Percentiles rank a stretch among this genome's conserved stretches.
Evolutionary conservation across 2,113 vertebrate genomes (phyloP).

Genomic region (Chauna torquata): DNA sequence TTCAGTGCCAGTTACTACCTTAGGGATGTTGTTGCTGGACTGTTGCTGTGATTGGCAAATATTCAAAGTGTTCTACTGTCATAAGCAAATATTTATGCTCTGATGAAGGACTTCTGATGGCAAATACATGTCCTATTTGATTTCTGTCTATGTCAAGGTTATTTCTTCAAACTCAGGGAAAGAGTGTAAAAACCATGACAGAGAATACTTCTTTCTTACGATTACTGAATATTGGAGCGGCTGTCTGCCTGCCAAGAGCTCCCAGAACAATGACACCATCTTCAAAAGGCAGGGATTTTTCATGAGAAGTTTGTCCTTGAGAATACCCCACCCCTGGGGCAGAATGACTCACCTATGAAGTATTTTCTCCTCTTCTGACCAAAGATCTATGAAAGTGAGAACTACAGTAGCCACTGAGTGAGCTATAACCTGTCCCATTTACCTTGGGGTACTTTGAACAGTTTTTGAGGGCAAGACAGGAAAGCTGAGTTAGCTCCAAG

Average conservation of each 20-base stretch:
- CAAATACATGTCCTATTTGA: neutral
- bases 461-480: neutral
- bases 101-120: neutral
- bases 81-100: neutral
- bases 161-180: neutral
- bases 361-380: neutral
- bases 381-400: neutral
- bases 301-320: neutral
- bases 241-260: neutral
- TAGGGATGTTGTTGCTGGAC: neutral
- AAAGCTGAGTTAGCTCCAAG: neutral
- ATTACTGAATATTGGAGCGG: neutral
- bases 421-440: neutral
- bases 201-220: neutral
- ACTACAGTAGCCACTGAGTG: neutral
- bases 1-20: neutral
- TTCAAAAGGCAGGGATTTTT: neutral
- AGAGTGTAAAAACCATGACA: neutral
- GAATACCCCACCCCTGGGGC: neutral
- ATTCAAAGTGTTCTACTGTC: neutral
- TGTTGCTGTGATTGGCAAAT: neutral
- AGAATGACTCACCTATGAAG: neutral
- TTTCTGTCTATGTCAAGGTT: neutral
- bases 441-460: neutral
- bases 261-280: neutral